A percentile compares a stretch with the other conserved stretches of the same genome.
Conservation (phyloP, 2,113 vertebrate genomes). For the Delphinapterus leucas region DNA sequence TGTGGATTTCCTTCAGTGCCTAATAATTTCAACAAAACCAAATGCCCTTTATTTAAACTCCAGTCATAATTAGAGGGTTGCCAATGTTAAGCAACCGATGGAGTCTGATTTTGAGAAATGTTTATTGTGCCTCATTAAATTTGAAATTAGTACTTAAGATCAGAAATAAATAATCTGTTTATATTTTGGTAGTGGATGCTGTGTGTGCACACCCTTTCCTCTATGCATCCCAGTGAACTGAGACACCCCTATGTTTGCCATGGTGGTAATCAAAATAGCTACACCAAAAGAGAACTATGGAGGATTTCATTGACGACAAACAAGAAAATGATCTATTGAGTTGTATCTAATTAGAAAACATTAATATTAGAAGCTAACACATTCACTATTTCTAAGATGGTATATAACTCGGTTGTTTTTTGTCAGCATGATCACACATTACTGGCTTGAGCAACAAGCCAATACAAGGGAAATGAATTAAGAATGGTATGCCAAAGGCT, state of each 20-base stretch:
- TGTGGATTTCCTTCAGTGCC: conserved; percentile 62
- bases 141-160: conserved; percentile 83
- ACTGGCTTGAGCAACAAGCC: conserved; percentile 56
- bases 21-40: conserved; percentile 78
- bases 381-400: conserved; percentile 57
- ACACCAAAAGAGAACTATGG: conserved; percentile 56
- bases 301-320: conserved; percentile 79
- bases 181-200: conserved; percentile 78
- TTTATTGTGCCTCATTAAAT: conserved; percentile 84
- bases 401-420: conserved; percentile 53
- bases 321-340: conserved; percentile 79
- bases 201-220: conserved; percentile 64
- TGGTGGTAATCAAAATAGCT: conserved; percentile 67
- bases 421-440: conserved; percentile 67
- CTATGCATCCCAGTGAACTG: conserved; percentile 48
- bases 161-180: conserved; percentile 84
- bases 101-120: conserved; percentile 78
- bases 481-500: conserved; percentile 51
- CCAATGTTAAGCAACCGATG: conserved; percentile 77
- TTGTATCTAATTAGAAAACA: conserved; percentile 83
- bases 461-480: conserved; percentile 57
- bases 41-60: conserved; percentile 78
- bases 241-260: conserved; percentile 61
- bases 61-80: conserved; percentile 79
- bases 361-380: conserved; percentile 77